These are phyloP conservation scores for Lateolabrax maculatus DNA, from an alignment of 2,797 vertebrate species.

Conservation along the genomic window DNA sequence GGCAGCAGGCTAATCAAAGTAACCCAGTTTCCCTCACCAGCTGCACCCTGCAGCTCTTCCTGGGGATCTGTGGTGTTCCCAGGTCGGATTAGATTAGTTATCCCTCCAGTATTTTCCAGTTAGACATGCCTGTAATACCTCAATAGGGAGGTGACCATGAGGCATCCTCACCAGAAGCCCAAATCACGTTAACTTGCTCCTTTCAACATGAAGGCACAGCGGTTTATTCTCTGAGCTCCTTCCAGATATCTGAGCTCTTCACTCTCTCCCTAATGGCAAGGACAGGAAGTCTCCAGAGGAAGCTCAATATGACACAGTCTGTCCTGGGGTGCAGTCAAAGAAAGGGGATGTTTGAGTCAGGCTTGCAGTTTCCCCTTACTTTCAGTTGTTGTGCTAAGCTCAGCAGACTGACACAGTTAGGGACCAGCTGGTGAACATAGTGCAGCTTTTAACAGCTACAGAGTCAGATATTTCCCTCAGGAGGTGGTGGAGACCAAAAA, in stretches of 20 bases:
- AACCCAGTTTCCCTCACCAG: not conserved
- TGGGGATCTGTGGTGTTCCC: not conserved
- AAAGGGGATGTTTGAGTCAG: not conserved
- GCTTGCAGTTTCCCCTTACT: no score
- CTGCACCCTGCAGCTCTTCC: not conserved
- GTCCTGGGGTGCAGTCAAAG: no score
- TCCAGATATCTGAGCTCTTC: constrained; percentile 8
- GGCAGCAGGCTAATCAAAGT: not conserved
- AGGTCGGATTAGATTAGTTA: not conserved
- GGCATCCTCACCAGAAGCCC: not conserved
- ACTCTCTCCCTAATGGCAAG: not conserved
- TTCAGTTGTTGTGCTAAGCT: no score
- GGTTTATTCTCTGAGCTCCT: constrained; percentile 1
- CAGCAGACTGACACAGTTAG: no score
- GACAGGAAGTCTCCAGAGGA: not conserved
- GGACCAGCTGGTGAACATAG: not conserved
- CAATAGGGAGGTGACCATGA: not conserved
- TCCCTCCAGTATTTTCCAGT: not conserved
- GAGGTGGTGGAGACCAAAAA: no score
- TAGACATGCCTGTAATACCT: not conserved
- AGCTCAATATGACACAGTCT: not conserved
- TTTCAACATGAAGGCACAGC: not conserved
- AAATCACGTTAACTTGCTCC: not conserved
- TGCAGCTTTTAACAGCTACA: not conserved
- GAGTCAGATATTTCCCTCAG: no score